A percentile compares a stretch with the other conserved stretches of the same genome.
Conservation (phyloP, 2,797 vertebrate genomes). For the Sebastolobus altivelis region DNA sequence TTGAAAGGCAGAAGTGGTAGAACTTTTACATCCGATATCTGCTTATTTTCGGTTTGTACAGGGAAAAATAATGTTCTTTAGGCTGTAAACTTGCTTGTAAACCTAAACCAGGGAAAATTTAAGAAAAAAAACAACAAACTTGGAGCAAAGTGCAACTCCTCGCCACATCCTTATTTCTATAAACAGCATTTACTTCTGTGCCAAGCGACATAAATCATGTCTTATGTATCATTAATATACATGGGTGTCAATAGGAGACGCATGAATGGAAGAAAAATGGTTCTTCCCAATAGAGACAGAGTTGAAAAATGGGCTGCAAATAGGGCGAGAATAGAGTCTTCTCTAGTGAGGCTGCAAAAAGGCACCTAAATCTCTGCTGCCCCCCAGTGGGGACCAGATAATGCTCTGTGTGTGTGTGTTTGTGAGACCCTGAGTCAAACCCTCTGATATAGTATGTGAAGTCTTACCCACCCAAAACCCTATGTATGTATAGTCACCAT, state of each 20-base stretch:
- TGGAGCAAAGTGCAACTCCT: conserved; percentile 62
- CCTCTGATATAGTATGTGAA: conserved; percentile 1
- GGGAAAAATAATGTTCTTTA: background rate
- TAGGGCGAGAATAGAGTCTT: conserved; percentile 54
- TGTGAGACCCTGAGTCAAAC: background rate
- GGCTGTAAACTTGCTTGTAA: conserved; percentile 27
- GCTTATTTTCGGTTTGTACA: background rate
- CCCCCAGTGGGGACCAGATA: conserved; percentile 87
- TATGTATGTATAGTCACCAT: background rate
- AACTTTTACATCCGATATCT: conserved; percentile 17
- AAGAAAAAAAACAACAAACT: conserved; percentile 47
- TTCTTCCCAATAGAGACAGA: conserved; percentile 79
- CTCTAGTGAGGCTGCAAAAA: conserved; percentile 28
- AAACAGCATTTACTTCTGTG: conserved; percentile 82
- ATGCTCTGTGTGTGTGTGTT: background rate
- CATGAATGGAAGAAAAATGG: conserved; percentile 88
- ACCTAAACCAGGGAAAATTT: conserved; percentile 30
- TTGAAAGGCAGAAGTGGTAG: background rate
- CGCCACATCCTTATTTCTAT: conserved; percentile 78
- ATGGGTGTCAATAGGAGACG: conserved; percentile 86
- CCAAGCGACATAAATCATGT: conserved; percentile 84
- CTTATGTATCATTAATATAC: conserved; percentile 86
- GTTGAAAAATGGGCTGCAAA: conserved; percentile 81
- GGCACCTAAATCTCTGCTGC: conserved; percentile 89
- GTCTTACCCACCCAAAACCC: background rate